Base-by-base conservation (phyloP, 1,140 invertebrate species). In the Formica exsecta region DNA sequence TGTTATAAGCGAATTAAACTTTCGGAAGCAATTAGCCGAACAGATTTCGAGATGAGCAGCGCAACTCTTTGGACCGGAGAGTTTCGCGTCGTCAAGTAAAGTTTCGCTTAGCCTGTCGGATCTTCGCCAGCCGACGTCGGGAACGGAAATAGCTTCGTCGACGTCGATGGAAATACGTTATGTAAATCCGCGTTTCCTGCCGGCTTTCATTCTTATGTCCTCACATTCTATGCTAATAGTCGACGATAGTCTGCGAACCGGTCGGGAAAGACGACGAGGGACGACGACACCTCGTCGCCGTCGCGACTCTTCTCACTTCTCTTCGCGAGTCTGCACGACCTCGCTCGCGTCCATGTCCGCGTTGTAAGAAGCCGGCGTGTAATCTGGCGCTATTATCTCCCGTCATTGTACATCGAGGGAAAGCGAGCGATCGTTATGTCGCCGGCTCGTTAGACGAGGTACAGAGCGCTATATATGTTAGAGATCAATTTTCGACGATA, bases 111-210 rank as follows among this genome's bases (percentile, higher is more conserved):
- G 59, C 36, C 62, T 44, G 48, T 48, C 38, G 48, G 32, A 48
- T 54, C 81, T 64, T 25, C 48, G 48, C 51, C 62, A 68, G 75
- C 29, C 74, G 44, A 85, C 25, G 36, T 59, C 75, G 65, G n/a
- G 87, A 89, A 71, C 93, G 93, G 93, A 94, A 94, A 93, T 91
- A 87, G 85, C 91, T 91, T 92, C 90, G 68, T 73, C 65, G 91
- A 91, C 92, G 92, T 93, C 93, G 92, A 93, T 93, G 91, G 91
- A 94, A 95, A 94, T 94, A 91, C 89, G 92, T 92, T 94, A 95
- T 95, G 94, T 92, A 94, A 95, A 95, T 94, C 92, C 86, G 86
- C 71, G 93, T 92, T 95, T 95, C 94, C 94, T 95, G 94, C 89
- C 89, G 70, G 85, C 86, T 92, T 90, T 92, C 91, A 93, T 93